These are phyloP conservation scores for Caenorhabditis plicata DNA, from an alignment of 2,888 invertebrate species.

Conservation along the genomic window DNA sequence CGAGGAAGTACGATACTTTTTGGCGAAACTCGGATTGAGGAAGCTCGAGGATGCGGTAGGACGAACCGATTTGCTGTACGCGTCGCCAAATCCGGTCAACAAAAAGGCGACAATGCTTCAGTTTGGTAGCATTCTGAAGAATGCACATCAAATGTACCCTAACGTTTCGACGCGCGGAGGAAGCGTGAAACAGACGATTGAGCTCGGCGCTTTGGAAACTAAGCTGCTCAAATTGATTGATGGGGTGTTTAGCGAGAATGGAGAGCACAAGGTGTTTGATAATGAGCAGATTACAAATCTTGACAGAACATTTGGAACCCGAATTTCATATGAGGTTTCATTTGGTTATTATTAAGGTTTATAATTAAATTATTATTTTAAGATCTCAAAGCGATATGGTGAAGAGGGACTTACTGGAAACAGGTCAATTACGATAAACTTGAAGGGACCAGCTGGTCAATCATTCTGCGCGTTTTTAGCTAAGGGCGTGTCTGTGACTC, in stretches of 20 bases:
- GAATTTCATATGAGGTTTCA: slow-evolving; percentile 81
- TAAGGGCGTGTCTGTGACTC: slow-evolving; percentile 82
- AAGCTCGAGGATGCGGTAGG: slow-evolving; percentile 66
- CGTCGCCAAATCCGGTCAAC: slow-evolving; percentile 75
- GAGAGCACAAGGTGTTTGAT: slow-evolving; percentile 71
- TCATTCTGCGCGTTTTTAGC: slow-evolving; percentile 97
- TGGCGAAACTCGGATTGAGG: slow-evolving; percentile 87
- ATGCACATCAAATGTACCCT: slow-evolving; percentile 85
- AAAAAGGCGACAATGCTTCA: slow-evolving; percentile 84
- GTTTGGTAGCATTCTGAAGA: slow-evolving; percentile 81
- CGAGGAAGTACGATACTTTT: slow-evolving; percentile 86
- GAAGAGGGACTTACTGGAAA: slow-evolving; percentile 56
- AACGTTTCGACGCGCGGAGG: slow-evolving; percentile 86
- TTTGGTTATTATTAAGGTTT: too few species aligned
- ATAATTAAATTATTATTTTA: slow-evolving; percentile 7
- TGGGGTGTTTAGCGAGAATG: slow-evolving; percentile 50
- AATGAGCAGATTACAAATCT: slow-evolving; percentile 82
- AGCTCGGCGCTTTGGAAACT: slow-evolving; percentile 52
- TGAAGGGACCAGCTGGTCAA: slow-evolving; percentile 93
- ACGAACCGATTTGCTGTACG: slow-evolving; percentile 79
- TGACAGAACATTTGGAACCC: slow-evolving; percentile 87
- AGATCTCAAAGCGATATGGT: slow-evolving; percentile 59
- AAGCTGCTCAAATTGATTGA: slow-evolving; percentile 43
- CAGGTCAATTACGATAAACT: slow-evolving; percentile 76
- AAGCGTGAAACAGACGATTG: slow-evolving; percentile 74